phyloP scores from a whole-genome alignment of 1,140 invertebrate species.

The Aphidius ervi region DNA sequence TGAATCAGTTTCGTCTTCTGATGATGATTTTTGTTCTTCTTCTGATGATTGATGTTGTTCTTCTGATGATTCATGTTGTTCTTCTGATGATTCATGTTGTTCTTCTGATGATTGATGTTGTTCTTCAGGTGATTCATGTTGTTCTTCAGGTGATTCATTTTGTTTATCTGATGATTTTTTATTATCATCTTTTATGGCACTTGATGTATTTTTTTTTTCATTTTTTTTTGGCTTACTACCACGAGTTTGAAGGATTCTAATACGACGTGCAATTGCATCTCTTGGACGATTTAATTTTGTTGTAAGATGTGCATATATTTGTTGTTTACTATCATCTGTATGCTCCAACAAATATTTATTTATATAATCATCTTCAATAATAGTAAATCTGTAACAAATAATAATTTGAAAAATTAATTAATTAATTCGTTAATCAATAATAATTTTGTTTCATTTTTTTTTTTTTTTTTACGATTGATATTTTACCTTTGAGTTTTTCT shows the following conservation, averaged over 20 bases:
- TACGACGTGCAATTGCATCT: constrained; percentile 41
- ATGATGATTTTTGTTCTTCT: no score
- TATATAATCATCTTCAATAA: constrained; percentile 37
- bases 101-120: no score
- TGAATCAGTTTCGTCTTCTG: no score
- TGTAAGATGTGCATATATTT: constrained; percentile 35
- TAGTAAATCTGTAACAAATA: constrained; percentile 25
- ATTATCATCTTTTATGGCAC: no score
- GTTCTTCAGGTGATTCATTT: no score
- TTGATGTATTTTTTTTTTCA: no score
- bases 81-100: no score
- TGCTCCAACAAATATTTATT: constrained; percentile 31
- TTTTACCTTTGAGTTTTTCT: constrained; percentile 33
- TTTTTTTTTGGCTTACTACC: constrained; percentile 11
- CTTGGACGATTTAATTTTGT: constrained; percentile 38
- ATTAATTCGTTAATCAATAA: constrained; percentile 8
- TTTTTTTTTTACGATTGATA: background rate
- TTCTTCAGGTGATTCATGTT: no score
- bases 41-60: no score
- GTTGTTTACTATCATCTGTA: constrained; percentile 22
- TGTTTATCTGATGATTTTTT: no score
- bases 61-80: no score
- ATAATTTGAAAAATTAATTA: constrained; percentile 1
- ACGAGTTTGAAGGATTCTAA: constrained; percentile 27
- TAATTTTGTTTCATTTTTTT: background rate